Evolutionary conservation across 2,888 invertebrate species (phyloP).

Genomic region (Vesta saturnalis): DNA sequence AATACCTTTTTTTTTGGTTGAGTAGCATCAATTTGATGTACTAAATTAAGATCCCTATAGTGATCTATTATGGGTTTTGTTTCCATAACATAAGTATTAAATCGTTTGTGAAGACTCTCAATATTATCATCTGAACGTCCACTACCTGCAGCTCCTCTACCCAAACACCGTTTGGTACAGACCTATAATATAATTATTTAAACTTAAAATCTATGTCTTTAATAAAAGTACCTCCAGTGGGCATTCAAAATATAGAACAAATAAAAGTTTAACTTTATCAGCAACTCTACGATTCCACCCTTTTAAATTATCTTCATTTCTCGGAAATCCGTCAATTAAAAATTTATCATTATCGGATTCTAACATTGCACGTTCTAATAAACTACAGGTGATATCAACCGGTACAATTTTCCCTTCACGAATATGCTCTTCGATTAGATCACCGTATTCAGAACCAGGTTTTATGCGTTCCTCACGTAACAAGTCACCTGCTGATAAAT

Average conservation of each 20-base stretch:
- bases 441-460: conserved; percentile 86
- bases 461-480: conserved; percentile 89
- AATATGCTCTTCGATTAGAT: conserved; percentile 93
- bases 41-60: conserved; percentile 76
- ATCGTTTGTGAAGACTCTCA: conserved; percentile 86
- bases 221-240: conserved; percentile 68
- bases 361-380: conserved; percentile 87
- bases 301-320: conserved; percentile 95
- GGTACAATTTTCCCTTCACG: conserved; percentile 95
- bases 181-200: conserved; percentile 55
- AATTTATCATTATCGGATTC: conserved; percentile 77
- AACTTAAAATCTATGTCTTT: too few species aligned
- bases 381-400: conserved; percentile 95
- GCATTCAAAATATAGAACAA: conserved; percentile 94
- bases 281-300: conserved; percentile 92
- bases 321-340: conserved; percentile 97
- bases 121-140: conserved; percentile 95
- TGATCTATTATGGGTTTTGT: conserved; percentile 91
- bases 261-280: conserved; percentile 83
- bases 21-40: conserved; percentile 80
- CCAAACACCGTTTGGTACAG: conserved; percentile 87
- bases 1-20: conserved; percentile 72
- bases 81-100: conserved; percentile 84
- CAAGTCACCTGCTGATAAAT: conserved; percentile 93
- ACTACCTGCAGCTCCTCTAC: conserved; percentile 87